phyloP scores from a whole-genome alignment of 2,888 invertebrate genomes.

The Diachrysia chrysitis region DNA sequence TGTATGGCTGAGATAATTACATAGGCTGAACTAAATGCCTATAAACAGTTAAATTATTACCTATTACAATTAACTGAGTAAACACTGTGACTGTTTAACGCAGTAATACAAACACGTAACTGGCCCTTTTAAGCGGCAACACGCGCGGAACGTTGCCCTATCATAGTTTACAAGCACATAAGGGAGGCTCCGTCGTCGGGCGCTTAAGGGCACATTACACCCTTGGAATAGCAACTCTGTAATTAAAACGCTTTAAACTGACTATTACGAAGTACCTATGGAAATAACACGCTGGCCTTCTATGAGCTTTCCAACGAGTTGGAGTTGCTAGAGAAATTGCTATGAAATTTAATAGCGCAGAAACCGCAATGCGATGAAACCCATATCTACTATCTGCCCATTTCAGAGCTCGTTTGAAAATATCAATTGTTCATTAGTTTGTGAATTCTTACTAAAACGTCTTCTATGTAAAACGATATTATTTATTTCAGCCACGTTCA shows the following conservation, averaged over 20 bases:
- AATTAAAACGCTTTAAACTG: conserved; percentile 87
- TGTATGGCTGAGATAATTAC: conserved; percentile 43
- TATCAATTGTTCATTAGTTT: conserved; percentile 42
- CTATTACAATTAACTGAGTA: conserved; percentile 70
- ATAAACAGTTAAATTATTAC: conserved; percentile 56
- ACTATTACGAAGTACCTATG: conserved; percentile 80
- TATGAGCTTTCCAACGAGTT: conserved; percentile 66
- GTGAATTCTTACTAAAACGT: conserved; percentile 26
- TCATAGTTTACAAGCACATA: conserved; percentile 83
- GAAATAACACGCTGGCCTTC: conserved; percentile 65
- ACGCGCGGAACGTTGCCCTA: conserved; percentile 70
- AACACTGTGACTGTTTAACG: conserved; percentile 70
- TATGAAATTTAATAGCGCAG: conserved; percentile 50
- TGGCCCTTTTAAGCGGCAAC: conserved; percentile 69
- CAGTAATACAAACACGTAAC: conserved; percentile 72
- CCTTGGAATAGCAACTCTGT: conserved; percentile 83
- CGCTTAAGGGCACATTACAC: conserved; percentile 84
- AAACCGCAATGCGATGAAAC: conserved; percentile 29
- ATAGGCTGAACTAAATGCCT: conserved; percentile 36
- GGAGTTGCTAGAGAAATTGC: conserved; percentile 48
- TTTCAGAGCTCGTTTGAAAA: conserved; percentile 24
- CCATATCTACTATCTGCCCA: conserved; percentile 8
- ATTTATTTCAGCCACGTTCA: conserved; percentile 40
- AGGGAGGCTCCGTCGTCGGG: conserved; percentile 70
- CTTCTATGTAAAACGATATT: conserved; percentile 29